A percentile compares a stretch with the other conserved stretches of the same genome.
These are phyloP conservation scores for Nephrotoma flavescens DNA, from an alignment of 2,888 invertebrate genomes.

Conservation along the genomic window DNA sequence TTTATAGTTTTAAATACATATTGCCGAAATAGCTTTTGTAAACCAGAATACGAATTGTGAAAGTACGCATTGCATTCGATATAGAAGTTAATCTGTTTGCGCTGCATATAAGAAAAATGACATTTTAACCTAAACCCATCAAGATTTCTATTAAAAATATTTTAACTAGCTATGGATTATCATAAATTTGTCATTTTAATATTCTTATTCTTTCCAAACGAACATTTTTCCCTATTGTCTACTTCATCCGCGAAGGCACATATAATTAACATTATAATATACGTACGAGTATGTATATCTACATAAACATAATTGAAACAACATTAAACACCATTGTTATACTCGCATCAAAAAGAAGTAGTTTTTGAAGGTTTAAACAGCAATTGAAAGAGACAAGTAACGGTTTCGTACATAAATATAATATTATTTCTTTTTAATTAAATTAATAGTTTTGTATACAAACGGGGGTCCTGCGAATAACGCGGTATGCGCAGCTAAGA, in stretches of 20 bases:
- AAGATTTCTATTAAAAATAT: too few species aligned
- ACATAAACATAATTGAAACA: neutral
- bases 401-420: neutral
- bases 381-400: neutral
- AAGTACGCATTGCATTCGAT: neutral
- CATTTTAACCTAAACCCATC: too few species aligned
- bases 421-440: neutral
- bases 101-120: too few species aligned
- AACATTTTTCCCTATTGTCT: neutral
- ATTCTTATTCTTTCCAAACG: neutral
- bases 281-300: neutral
- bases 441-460: neutral
- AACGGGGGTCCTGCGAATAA: neutral
- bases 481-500: neutral
- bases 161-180: neutral
- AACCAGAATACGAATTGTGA: neutral
- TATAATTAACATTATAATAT: neutral
- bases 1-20: too few species aligned
- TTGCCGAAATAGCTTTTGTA: too few species aligned
- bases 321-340: neutral
- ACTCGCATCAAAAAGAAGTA: neutral
- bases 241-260: neutral
- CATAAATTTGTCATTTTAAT: neutral
- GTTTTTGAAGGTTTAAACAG: neutral
- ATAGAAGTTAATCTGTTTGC: too few species aligned